phyloP scores from a whole-genome alignment of 23 tunicate genomes.

The Trididemnum nubilum region DNA sequence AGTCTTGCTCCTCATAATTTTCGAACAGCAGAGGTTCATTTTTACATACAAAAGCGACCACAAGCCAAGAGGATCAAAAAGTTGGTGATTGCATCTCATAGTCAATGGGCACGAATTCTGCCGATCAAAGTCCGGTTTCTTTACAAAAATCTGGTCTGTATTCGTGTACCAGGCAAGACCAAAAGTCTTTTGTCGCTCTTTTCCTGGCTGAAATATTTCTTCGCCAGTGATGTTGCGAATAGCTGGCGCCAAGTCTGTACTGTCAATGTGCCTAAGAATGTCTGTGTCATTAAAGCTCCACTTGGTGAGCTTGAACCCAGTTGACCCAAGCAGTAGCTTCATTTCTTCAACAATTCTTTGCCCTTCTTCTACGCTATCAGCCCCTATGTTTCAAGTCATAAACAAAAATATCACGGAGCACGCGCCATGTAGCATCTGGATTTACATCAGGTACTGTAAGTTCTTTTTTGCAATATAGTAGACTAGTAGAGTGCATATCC shows the following conservation, averaged over 20 bases:
- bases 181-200: not conserved
- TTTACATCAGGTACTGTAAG: not conserved
- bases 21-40: not conserved
- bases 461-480: no score
- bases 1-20: not conserved
- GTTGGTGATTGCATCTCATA: not conserved
- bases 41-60: not conserved
- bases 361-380: not conserved
- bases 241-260: not conserved
- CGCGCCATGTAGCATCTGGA: not conserved
- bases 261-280: not conserved
- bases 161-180: not conserved
- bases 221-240: not conserved
- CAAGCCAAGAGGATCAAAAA: not conserved
- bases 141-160: not conserved
- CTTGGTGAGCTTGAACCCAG: not conserved
- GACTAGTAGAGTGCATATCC: not conserved
- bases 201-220: not conserved
- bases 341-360: not conserved
- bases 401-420: not conserved
- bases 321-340: not conserved
- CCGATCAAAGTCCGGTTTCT: not conserved
- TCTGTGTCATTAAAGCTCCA: not conserved
- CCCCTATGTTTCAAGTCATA: not conserved
- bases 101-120: not conserved